Conservation (phyloP, 2,888 invertebrate species). For the Philhelius pedissequus region DNA sequence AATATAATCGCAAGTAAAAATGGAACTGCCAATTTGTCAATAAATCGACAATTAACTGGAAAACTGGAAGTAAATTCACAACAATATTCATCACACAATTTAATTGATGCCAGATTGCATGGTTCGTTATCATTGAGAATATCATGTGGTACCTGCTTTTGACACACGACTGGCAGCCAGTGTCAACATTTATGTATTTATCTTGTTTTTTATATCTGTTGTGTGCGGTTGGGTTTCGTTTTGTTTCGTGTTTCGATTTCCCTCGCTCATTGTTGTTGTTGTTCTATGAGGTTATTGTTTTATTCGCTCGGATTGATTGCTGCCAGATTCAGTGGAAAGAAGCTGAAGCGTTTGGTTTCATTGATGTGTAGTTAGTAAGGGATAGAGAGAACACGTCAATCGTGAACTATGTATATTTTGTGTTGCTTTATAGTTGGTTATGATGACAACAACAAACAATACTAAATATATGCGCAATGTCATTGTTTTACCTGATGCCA, state of each 20-base stretch:
- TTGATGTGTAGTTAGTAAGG: no score
- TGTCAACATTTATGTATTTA: constrained; percentile 52
- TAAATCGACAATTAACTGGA: neutral
- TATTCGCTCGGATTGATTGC: constrained; percentile 44
- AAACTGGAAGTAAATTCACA: neutral
- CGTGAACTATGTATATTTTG: constrained; percentile 46
- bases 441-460: neutral
- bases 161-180: constrained; percentile 60
- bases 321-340: neutral
- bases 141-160: constrained; percentile 49
- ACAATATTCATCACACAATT: constrained; percentile 23
- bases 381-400: constrained; percentile 22
- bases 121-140: constrained; percentile 15
- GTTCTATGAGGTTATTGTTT: constrained; percentile 56
- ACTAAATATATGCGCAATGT: constrained; percentile 44
- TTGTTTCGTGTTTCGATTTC: neutral
- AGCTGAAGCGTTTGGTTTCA: neutral
- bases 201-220: constrained; percentile 34
- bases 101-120: constrained; percentile 20
- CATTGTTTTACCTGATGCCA: constrained; percentile 67
- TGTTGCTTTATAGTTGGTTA: neutral
- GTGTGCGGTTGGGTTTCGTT: constrained; percentile 26
- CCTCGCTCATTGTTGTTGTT: neutral
- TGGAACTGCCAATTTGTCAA: neutral
- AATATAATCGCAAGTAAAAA: no score